Conservation (phyloP, 2,113 vertebrate species). For the Vulpes ferrilata region DNA sequence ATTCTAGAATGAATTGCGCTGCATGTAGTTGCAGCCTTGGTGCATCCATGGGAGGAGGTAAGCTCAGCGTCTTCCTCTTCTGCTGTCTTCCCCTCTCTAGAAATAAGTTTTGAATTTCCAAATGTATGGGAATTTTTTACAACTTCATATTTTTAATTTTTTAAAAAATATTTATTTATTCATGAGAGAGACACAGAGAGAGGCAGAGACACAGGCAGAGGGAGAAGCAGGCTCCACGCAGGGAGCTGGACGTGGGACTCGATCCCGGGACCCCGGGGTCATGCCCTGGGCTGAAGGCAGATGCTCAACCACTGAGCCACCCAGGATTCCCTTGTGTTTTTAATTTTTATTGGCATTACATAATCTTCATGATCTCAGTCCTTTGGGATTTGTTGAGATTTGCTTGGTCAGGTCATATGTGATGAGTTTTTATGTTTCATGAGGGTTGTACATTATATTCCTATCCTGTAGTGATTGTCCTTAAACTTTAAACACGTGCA, state of each 20-base stretch:
- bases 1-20: neutral
- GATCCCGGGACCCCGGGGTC: too few species aligned
- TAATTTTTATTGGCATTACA: neutral
- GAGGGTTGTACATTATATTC: neutral
- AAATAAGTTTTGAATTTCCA: neutral
- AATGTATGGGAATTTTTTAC: neutral
- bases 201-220: too few species aligned
- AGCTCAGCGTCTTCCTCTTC: neutral
- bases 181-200: too few species aligned
- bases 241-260: too few species aligned
- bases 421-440: neutral
- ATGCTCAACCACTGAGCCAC: too few species aligned
- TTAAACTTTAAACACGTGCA: neutral
- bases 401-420: neutral
- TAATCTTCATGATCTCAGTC: neutral
- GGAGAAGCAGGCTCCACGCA: too few species aligned
- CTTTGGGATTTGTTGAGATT: neutral
- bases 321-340: neutral
- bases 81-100: neutral
- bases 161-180: too few species aligned
- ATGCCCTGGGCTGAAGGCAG: too few species aligned
- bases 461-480: neutral
- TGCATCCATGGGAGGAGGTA: neutral
- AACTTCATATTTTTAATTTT: slow-evolving; percentile 1
- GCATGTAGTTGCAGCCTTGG: neutral